Conservation (phyloP, 2,797 vertebrate genomes). For the Phoxinus dragarum region DNA sequence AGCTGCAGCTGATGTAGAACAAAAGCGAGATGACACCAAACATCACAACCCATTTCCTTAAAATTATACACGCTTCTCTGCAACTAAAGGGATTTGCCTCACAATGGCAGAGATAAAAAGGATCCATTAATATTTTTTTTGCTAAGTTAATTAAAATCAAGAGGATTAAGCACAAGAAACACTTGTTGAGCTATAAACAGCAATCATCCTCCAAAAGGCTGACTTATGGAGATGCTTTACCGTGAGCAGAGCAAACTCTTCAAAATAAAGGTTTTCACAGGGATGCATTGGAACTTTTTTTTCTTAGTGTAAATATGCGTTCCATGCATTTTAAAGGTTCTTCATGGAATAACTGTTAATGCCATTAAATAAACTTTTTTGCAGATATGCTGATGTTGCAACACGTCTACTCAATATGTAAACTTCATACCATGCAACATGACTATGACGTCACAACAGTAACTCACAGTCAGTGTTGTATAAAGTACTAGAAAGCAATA, state of each 20-base stretch:
- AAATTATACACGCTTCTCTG: slow-evolving; percentile 77
- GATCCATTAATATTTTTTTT: slow-evolving; percentile 79
- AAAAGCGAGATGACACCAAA: slow-evolving; percentile 70
- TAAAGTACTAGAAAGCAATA: no score
- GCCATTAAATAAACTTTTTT: no score
- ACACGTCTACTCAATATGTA: no score
- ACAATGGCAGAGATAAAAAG: slow-evolving; percentile 79
- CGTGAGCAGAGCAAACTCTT: slow-evolving; percentile 49
- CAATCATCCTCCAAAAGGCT: slow-evolving; percentile 69
- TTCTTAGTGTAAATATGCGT: no score
- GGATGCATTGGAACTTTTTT: no score
- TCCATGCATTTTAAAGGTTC: no score
- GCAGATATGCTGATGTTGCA: no score
- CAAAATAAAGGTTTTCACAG: not conserved
- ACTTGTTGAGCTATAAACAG: slow-evolving; percentile 71
- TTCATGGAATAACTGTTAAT: no score
- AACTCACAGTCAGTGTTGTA: no score
- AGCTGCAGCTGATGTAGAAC: slow-evolving; percentile 70
- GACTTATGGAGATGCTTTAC: slow-evolving; percentile 65
- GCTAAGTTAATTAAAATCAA: slow-evolving; percentile 83
- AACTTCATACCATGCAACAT: no score
- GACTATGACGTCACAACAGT: no score
- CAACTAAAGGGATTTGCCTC: slow-evolving; percentile 79
- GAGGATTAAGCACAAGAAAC: slow-evolving; percentile 76
- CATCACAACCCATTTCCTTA: slow-evolving; percentile 71